Evolutionary conservation across 2,888 invertebrate genomes (phyloP), one percentile per base, ranked within the genome.

Genomic region (Oscheius onirici): DNA sequence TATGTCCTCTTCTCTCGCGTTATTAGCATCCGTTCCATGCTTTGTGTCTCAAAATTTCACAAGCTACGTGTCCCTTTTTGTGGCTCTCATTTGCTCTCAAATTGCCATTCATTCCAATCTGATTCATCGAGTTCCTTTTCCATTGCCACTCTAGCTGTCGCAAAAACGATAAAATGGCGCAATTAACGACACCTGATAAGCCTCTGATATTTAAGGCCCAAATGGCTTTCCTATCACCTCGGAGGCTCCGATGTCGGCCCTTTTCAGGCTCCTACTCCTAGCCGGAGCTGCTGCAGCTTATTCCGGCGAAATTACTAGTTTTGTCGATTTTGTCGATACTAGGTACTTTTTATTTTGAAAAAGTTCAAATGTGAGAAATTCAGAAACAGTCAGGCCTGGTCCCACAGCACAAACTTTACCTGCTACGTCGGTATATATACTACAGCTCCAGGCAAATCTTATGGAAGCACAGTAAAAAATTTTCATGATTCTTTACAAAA

Each of bases 151-250:
- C 15, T 41, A 41, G 43, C 41, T 58, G 58, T 58, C 40, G 58
- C 40, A 34, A 58, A 58, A 58, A 58, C 58, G 40, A 58, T 58
- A 58, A 58, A 58, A 43, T 34, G 34, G n/a, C 40, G 58, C 40
- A 58, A 58, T 58, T 58, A 58, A 58, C 17, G 13, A 41, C 13
- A n/a, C 15, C 46, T 20, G 58, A 58, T 58, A 58, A 58, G 58
- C 6, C 41, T 11, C 17, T 22, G 6, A 40, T 41, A 58, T 43
- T 40, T 58, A 58, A 58, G 58, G 34, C 40, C n/a, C 40, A 15
- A 58, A 58, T 58, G 20, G 17, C 58, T 58, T 58, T 58, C 40
- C 58, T 58, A 58, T 58, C 58, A 40, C 40, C 43, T 58, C 58
- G 40, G 40, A 58, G 41, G 58, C 58, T 58, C 58, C 41, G 8